Percentiles rank a stretch among this genome's conserved stretches.
Evolutionary conservation across 2,888 invertebrate species (phyloP).

Genomic region (Cryptus viduatorius): DNA sequence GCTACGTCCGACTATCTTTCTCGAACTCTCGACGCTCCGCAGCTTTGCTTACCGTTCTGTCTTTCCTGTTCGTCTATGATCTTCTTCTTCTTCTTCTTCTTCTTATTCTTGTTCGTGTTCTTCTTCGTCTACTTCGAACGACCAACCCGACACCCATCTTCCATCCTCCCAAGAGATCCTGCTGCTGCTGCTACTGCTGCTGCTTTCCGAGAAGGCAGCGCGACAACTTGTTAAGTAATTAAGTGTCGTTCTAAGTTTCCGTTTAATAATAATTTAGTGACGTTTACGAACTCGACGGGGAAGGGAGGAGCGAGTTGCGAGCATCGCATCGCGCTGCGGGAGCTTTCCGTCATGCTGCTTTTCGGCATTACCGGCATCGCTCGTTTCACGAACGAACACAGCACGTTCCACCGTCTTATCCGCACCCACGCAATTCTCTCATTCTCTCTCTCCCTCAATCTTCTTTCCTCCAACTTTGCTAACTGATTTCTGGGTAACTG

Average conservation of each 20-base stretch:
- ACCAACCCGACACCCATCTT: conserved; percentile 25
- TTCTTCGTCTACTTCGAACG: conserved; percentile 59
- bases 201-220: conserved; percentile 72
- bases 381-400: conserved; percentile 48
- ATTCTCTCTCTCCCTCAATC: conserved; percentile 14
- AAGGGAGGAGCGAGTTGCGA: conserved; percentile 32
- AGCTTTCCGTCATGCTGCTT: conserved; percentile 70
- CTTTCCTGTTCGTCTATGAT: conserved; percentile 57
- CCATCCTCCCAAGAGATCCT: conserved; percentile 69
- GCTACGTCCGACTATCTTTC: conserved; percentile 57
- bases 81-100: conserved; percentile 40
- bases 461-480: conserved; percentile 55
- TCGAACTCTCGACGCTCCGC: conserved; percentile 49
- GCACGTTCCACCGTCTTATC: conserved; percentile 18
- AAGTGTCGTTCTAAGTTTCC: conserved; percentile 80
- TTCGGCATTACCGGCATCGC: conserved; percentile 62
- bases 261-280: conserved; percentile 82
- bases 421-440: conserved; percentile 32
- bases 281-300: conserved; percentile 74
- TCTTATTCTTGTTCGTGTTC: conserved; percentile 58
- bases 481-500: conserved; percentile 64
- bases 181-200: conserved; percentile 65
- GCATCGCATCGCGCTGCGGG: conserved; percentile 71
- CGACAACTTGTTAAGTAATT: conserved; percentile 82
- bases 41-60: conserved; percentile 55